Conservation (phyloP, 2,113 vertebrate genomes). For the Myrmecophaga tridactyla region DNA sequence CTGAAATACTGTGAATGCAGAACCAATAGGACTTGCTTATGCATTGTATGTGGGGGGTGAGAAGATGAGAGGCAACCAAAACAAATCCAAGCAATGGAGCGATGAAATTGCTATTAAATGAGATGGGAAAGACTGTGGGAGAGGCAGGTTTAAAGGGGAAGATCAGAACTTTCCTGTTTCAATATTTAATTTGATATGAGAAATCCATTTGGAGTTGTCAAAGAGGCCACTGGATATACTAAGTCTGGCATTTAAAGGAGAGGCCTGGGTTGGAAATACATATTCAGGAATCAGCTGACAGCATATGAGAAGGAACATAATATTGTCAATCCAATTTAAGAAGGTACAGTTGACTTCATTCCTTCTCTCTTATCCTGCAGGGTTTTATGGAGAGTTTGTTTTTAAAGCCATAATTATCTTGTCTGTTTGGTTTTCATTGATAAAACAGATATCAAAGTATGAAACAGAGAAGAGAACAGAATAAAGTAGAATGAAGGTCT, state of each 20-base stretch:
- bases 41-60: too few species aligned
- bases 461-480: neutral
- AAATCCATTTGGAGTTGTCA: neutral
- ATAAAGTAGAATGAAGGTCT: neutral
- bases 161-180: neutral
- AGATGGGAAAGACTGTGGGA: neutral
- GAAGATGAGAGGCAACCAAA: neutral
- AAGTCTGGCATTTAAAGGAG: neutral
- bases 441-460: neutral
- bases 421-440: neutral
- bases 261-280: neutral
- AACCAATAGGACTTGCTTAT: neutral
- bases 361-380: neutral
- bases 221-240: accelerated
- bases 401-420: neutral
- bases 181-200: neutral
- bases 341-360: neutral
- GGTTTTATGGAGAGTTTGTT: neutral
- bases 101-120: neutral
- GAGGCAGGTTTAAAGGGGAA: neutral
- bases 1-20: neutral
- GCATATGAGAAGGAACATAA: neutral
- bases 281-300: neutral
- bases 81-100: neutral
- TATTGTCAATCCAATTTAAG: neutral